Evolutionary conservation across 1,140 invertebrate genomes (phyloP), one percentile per base, ranked within the genome.

Genomic region (Hylyphantes graminicola): DNA sequence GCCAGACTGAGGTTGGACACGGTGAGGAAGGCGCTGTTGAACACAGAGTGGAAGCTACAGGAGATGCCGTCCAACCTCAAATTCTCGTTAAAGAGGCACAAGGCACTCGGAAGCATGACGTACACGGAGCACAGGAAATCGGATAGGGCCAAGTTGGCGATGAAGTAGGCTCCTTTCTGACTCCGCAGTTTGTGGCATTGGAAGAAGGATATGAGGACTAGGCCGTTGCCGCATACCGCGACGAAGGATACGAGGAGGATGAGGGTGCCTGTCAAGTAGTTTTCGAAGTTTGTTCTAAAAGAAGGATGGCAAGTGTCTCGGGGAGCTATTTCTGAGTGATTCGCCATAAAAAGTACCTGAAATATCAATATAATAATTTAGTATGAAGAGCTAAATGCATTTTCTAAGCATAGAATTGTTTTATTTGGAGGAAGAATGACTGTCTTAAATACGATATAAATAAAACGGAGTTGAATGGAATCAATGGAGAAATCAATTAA

Each of bases 161-260:
- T 35, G 13, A 83, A 75, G 35, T 65, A 74, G 15, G 51, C 50
- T 48, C 80, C 80, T 55, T 74, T 74, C 21, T 83, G 80, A 7
- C 17, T 19, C 6, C 80, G 70, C 10, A 83, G 51, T 12, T 64
- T 17, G n/a, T n/a, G 21, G 35, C 57, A 64, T 7, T 7, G 74
- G 70, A 53, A 61, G 51, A 74, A 83, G 0, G 80, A 83, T 10
- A 83, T 7, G 3, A 83, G 50, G 0, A 75, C 72, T 0, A 83
- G 68, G 54, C 80, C 80, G 57, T 83, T 83, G 1, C 80, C 80
- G 17, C 70, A 59, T n/a, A 75, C 65, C 13, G 80, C 53, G 7
- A 70, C 9, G 19, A 4, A 55, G 7, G 54, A 70, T 50, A 80
- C 21, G 0, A 57, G 7, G 7, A 80, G 4, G 13, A 80, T 65